A percentile compares a stretch with the other conserved stretches of the same genome.
Conservation (phyloP, 1,140 invertebrate genomes). For the Aphidius gifuensis region DNA sequence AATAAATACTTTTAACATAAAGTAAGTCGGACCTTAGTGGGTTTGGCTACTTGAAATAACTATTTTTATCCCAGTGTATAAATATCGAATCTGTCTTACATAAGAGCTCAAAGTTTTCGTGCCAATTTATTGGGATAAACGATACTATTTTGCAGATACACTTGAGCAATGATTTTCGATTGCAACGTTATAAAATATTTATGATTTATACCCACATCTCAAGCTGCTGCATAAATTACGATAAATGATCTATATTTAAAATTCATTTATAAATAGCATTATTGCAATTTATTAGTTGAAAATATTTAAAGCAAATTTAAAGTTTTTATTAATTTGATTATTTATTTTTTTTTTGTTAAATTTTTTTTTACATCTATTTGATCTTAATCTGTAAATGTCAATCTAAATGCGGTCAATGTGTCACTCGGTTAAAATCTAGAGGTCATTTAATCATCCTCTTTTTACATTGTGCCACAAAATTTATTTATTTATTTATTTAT, state of each 20-base stretch:
- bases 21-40: conserved; percentile 22
- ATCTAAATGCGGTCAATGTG: conserved; percentile 22
- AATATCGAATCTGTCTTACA: conserved; percentile 23
- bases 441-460: background rate
- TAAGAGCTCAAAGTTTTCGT: conserved; percentile 18
- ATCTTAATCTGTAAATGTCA: background rate
- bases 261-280: no score
- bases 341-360: no score
- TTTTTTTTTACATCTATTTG: no score
- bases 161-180: background rate
- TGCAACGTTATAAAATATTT: no score
- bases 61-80: conserved; percentile 21
- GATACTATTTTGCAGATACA: conserved; percentile 4
- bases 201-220: no score
- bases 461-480: background rate
- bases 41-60: conserved; percentile 8
- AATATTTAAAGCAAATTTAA: background rate
- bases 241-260: no score
- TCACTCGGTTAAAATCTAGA: background rate
- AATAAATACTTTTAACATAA: background rate
- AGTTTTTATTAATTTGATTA: no score
- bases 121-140: conserved; percentile 27
- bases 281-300: no score
- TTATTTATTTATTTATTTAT: background rate
- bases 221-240: no score